Conservation (phyloP, 2,797 vertebrate genomes). For the Megaceryle alcyon region DNA sequence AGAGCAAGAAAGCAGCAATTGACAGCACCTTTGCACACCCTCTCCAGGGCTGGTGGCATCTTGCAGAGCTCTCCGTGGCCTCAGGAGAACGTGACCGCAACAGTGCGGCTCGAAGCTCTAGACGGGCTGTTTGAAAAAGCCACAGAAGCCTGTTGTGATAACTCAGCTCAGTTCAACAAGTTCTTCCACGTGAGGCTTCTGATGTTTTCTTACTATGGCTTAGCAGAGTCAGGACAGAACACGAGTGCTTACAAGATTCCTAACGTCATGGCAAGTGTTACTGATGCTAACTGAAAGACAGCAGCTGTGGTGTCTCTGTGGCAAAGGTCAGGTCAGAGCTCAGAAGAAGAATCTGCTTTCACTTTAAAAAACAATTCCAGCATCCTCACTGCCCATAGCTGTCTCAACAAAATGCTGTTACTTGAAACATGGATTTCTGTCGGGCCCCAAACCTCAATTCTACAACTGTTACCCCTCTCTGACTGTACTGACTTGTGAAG, state of each 20-base stretch:
- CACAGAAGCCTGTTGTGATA: background rate
- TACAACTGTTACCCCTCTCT: rapidly evolving
- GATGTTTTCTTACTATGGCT: background rate
- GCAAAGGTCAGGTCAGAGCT: background rate
- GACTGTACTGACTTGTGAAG: background rate
- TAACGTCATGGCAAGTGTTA: background rate
- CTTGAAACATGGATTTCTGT: background rate
- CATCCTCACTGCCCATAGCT: rapidly evolving
- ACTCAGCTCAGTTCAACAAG: background rate
- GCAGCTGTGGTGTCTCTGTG: rapidly evolving
- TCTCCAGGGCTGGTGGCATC: background rate
- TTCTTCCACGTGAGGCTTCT: background rate
- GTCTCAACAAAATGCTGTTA: background rate
- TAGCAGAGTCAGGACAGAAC: background rate
- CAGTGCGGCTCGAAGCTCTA: too few species aligned
- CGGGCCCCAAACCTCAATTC: rapidly evolving
- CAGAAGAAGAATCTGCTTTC: background rate
- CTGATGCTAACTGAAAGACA: too few species aligned
- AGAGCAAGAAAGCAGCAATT: background rate
- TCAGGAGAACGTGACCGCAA: background rate
- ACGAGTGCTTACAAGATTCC: background rate
- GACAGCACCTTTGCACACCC: background rate
- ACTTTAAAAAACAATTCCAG: background rate
- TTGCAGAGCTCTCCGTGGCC: background rate
- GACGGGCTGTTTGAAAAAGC: background rate